Evolutionary conservation across 1,140 invertebrate genomes (phyloP), one percentile per base, ranked within the genome.

Genomic region (Heliothis subflexa): DNA sequence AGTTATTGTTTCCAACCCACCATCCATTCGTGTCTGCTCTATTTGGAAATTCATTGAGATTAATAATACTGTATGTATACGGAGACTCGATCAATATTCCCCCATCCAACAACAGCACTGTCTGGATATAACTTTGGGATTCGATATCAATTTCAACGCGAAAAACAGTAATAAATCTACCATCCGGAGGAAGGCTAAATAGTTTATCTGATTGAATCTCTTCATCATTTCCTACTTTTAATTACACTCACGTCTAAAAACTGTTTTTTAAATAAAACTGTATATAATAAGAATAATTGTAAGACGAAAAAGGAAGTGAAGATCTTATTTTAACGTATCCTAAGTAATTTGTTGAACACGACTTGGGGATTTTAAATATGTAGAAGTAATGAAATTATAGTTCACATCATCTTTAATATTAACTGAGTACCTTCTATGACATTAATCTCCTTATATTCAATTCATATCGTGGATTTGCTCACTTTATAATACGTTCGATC

Each of bases 311-410:
- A 45, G 18, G 40, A 66, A 11, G 40, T 40, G 16, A n/a, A 64
- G 45, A 16, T 72, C 59, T 72, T 40, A 40, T 72, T 47, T 40
- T 57, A 72, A 52, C 70, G 18, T 3, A n/a, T 12, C 33, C 21
- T 28, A 57, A 33, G 45, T 57, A 33, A 40, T 52, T 11, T 40
- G 33, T 40, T 47, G 57, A 57, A 25, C 54, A 72, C 52, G 70
- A 57, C n/a, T 72, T 3, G n/a, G n/a, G 1, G 54, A 57, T 54
- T 40, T 59, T 45, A 57, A 72, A 72, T 13, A 49, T 14, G 21
- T 49, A 40, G 12, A 49, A 66, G 18, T 50, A 47, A 47, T 47
- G 62, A 0, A 66, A 49, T 66, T 66, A 18, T 4, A 47, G 40
- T 21, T 16, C 18, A 33, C 14, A 45, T 64, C 61, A 47, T 64